These are phyloP conservation scores for Heptranchias perlo DNA, from an alignment of 2,113 vertebrate genomes.

Conservation along the genomic window DNA sequence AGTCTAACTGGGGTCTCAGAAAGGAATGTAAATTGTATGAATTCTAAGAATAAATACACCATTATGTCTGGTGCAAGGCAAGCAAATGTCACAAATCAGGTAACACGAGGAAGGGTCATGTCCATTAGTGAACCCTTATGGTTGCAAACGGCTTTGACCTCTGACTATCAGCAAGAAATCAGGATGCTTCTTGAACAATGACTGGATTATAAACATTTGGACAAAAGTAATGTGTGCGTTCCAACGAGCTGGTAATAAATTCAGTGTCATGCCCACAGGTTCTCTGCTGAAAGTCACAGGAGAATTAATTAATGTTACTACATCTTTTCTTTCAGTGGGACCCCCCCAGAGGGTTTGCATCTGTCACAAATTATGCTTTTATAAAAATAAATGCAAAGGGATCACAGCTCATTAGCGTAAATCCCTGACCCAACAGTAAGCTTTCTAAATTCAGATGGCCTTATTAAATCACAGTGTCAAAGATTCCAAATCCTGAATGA, in stretches of 20 bases:
- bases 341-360: not conserved
- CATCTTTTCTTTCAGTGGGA: not conserved
- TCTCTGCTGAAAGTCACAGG: not conserved
- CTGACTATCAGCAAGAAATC: not conserved
- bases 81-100: not conserved
- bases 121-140: not conserved
- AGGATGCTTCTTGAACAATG: not conserved
- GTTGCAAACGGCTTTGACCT: not conserved
- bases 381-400: not conserved
- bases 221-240: not conserved
- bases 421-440: not conserved
- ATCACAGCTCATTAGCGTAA: not conserved
- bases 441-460: not conserved
- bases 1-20: too few relatives aligned
- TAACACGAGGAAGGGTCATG: not conserved
- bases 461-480: not conserved
- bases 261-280: not conserved
- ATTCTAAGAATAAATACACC: too few relatives aligned
- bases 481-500: not conserved
- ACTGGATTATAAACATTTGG: not conserved
- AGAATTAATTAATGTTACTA: not conserved
- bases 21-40: too few relatives aligned
- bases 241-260: not conserved
- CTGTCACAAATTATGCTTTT: not conserved
- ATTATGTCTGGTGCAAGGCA: not conserved